A percentile compares a stretch with the other conserved stretches of the same genome.
These are phyloP conservation scores for Dinomys branickii DNA, from an alignment of 2,113 vertebrate species.

Conservation along the genomic window DNA sequence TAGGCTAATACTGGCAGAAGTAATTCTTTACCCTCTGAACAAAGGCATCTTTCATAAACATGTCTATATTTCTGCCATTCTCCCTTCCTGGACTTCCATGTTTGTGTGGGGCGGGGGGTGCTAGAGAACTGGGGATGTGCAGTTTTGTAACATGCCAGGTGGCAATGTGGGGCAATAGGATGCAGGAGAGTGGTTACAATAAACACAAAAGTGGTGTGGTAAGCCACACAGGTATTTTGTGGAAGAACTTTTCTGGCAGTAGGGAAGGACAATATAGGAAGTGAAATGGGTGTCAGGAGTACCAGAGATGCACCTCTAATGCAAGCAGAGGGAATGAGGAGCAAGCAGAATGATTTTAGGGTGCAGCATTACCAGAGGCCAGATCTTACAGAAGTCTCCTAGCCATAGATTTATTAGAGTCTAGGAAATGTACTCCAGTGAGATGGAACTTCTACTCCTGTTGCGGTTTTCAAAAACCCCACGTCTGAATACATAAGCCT, in stretches of 20 bases:
- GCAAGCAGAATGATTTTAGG: not conserved
- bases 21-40: not conserved
- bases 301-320: not conserved
- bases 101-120: not conserved
- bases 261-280: not conserved
- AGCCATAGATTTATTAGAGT: too few species aligned
- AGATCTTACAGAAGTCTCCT: not conserved
- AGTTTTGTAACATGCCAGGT: not conserved
- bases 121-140: not conserved
- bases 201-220: not conserved
- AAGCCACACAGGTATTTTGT: not conserved
- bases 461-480: not conserved
- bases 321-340: not conserved
- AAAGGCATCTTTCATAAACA: slow-evolving; percentile 45
- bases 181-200: not conserved
- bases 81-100: not conserved
- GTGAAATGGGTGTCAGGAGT: not conserved
- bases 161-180: not conserved
- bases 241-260: not conserved
- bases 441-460: not conserved
- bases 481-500: not conserved
- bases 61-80: not conserved
- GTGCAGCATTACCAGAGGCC: not conserved
- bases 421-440: not conserved
- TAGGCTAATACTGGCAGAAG: not conserved